Percentiles rank a stretch among this genome's conserved stretches.
phyloP scores from a whole-genome alignment of 1,140 invertebrate genomes.

The Pinna nobilis region DNA sequence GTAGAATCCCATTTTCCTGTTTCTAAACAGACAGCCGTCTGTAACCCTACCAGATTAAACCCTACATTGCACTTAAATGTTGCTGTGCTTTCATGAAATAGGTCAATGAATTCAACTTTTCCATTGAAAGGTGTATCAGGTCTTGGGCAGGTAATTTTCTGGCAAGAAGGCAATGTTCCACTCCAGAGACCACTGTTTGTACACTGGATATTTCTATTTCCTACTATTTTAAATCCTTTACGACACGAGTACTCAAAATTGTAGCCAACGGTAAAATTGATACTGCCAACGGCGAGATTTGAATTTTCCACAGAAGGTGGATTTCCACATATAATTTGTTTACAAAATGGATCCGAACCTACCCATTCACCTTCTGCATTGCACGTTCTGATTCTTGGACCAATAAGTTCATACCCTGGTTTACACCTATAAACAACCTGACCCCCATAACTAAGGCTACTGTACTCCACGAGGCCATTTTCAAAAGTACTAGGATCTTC shows the following conservation, averaged over 20 bases:
- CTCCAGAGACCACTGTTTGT: conserved; percentile 18
- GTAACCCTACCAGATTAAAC: conserved; percentile 33
- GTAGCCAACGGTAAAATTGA: not conserved
- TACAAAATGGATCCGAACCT: conserved; percentile 74
- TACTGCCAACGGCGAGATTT: not conserved
- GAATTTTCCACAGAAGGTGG: conserved; percentile 11
- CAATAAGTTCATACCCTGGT: conserved; percentile 20
- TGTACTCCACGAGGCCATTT: conserved; percentile 11
- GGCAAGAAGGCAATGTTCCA: conserved; percentile 31
- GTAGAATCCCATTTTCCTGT: conserved; percentile 39
- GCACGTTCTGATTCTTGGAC: conserved; percentile 36
- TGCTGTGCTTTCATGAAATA: conserved; percentile 12
- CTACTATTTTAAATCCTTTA: conserved; percentile 25
- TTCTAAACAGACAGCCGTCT: conserved; percentile 24
- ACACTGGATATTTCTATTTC: conserved; percentile 21
- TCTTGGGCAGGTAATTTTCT: conserved; percentile 31
- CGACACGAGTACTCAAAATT: conserved; percentile 10
- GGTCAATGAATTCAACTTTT: not conserved
- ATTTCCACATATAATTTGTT: conserved; percentile 37
- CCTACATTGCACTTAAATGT: conserved; percentile 45
- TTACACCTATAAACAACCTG: conserved; percentile 21
- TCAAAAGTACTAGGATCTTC: not conserved
- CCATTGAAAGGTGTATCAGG: conserved; percentile 34
- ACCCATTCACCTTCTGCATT: conserved; percentile 85
- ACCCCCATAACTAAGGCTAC: not conserved